These are phyloP conservation scores for Mastomys natalensis DNA, from an alignment of 2,113 vertebrate species.

Conservation along the genomic window DNA sequence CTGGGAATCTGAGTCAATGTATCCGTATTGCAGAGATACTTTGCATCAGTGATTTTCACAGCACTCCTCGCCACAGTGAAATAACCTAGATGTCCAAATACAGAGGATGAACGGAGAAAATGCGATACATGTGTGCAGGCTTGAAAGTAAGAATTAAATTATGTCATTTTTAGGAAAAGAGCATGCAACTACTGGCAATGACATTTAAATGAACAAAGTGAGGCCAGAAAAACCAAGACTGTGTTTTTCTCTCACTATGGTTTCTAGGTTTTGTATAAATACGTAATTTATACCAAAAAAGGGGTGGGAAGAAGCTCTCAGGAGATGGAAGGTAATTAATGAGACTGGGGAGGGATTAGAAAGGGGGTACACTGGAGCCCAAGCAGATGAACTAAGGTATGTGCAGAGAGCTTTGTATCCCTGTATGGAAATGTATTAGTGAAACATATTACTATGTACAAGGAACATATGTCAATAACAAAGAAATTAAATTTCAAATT, in stretches of 20 bases:
- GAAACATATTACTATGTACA: neutral
- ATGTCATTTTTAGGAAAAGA: neutral
- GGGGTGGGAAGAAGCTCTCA: neutral
- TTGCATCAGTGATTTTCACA: too few relatives aligned
- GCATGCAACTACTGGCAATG: too few relatives aligned
- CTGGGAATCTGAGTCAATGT: neutral
- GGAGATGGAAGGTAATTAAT: too few relatives aligned
- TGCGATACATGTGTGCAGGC: rapidly evolving
- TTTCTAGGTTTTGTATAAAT: neutral
- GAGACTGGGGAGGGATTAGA: neutral
- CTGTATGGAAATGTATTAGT: neutral
- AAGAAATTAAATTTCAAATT: neutral
- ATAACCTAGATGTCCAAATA: neutral
- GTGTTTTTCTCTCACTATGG: neutral
- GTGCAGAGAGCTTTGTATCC: too few relatives aligned
- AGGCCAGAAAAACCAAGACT: neutral
- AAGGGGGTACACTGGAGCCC: neutral
- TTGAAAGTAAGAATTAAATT: neutral
- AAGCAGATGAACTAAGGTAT: too few relatives aligned
- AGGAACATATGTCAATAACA: neutral
- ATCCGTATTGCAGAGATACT: neutral
- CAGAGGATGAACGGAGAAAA: neutral
- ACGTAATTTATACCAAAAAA: neutral
- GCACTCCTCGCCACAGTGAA: neutral
- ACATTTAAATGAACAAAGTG: neutral